Evolutionary conservation across 2,888 invertebrate species (phyloP).

Genomic region (Pemphredon lugubris): DNA sequence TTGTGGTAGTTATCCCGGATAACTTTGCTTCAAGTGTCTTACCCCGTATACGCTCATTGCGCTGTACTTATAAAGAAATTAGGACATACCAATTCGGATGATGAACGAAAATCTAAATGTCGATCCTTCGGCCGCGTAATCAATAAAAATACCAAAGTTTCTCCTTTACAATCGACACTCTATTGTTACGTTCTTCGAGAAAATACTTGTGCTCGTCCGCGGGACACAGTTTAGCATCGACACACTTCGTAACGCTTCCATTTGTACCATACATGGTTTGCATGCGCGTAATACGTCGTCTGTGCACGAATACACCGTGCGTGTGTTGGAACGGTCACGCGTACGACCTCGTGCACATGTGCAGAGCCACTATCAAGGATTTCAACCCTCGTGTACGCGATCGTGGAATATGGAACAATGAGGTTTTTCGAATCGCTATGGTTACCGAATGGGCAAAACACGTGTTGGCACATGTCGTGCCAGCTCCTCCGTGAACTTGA

Average conservation of each 20-base stretch:
- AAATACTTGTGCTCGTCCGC: no score
- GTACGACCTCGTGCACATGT: not conserved
- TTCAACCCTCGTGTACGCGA: constrained; percentile 21
- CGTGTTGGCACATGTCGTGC: constrained; percentile 41
- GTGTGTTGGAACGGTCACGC: not conserved
- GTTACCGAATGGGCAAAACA: constrained; percentile 65
- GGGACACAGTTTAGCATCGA: no score
- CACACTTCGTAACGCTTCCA: not conserved
- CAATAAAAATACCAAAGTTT: no score
- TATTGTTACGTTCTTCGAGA: no score
- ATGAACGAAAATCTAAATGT: no score
- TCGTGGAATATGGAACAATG: constrained; percentile 27
- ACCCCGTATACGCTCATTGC: no score
- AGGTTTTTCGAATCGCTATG: constrained; percentile 67
- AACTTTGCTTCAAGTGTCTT: no score
- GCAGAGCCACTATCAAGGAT: constrained; percentile 27
- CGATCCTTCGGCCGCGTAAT: no score
- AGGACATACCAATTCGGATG: no score
- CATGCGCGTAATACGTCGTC: not conserved
- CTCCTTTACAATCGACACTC: no score
- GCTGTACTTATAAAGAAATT: no score
- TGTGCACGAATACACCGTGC: not conserved
- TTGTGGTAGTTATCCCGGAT: no score
- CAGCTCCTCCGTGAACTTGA: constrained; percentile 33
- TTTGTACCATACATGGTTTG: not conserved